These are phyloP conservation scores for Pyxicephalus adspersus DNA, from an alignment of 2,113 vertebrate genomes.

Conservation along the genomic window DNA sequence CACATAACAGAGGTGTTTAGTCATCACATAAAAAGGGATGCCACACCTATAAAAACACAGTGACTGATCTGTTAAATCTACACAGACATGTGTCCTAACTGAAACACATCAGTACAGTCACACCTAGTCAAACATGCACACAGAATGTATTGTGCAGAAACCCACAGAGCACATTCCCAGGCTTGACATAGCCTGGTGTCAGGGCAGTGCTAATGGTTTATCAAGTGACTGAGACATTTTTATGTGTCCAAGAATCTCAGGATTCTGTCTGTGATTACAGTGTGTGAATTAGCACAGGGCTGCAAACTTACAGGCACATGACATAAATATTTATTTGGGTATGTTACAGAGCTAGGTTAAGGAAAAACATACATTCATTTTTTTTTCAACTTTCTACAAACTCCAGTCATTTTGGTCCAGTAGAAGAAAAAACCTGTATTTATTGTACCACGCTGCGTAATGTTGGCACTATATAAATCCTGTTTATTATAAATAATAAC, in stretches of 20 bases:
- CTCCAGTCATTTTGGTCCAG: too few species aligned
- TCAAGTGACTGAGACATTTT: neutral
- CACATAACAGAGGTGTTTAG: neutral
- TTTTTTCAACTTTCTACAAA: too few species aligned
- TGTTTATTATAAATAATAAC: too few species aligned
- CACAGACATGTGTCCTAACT: neutral
- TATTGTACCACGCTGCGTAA: too few species aligned
- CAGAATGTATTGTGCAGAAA: neutral
- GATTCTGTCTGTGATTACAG: neutral
- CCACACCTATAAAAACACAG: constrained; percentile 41
- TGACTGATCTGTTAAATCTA: neutral
- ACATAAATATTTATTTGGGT: neutral
- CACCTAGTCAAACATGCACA: constrained; percentile 38
- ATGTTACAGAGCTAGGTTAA: too few species aligned
- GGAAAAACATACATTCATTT: too few species aligned
- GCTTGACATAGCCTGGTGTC: neutral
- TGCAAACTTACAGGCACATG: neutral
- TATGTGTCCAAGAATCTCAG: neutral
- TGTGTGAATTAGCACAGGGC: neutral
- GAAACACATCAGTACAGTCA: neutral
- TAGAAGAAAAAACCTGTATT: too few species aligned
- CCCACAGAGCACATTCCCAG: neutral
- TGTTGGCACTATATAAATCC: too few species aligned
- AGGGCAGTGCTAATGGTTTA: constrained; percentile 22
- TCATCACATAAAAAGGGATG: neutral